Conservation (phyloP, 2,113 vertebrate species). For the Mesembrinibis cayennensis region DNA sequence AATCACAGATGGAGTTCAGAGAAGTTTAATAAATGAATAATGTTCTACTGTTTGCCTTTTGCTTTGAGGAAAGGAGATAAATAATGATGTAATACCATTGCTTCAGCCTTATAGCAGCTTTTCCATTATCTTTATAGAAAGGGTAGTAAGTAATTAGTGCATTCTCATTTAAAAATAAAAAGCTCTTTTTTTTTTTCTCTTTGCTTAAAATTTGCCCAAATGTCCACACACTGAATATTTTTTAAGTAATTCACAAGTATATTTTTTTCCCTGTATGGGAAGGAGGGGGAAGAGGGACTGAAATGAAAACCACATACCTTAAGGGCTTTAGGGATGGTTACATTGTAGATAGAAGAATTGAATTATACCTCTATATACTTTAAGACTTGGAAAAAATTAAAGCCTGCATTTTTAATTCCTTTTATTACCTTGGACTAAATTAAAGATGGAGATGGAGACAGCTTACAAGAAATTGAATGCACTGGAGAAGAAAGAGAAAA, state of each 20-base stretch:
- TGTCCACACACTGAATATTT: background rate
- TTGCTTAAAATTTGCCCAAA: background rate
- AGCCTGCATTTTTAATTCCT: slow-evolving; percentile 1
- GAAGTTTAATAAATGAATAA: background rate
- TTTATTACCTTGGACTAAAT: slow-evolving; percentile 11
- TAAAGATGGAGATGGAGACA: slow-evolving; percentile 7
- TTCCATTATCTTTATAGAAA: background rate
- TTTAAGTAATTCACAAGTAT: background rate
- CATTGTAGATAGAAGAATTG: background rate
- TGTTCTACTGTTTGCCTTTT: background rate
- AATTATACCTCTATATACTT: background rate
- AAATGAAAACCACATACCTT: background rate
- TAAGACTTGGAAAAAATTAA: background rate
- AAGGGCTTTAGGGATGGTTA: background rate
- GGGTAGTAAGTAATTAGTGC: background rate
- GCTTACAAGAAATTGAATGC: slow-evolving; percentile 38
- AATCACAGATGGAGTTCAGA: background rate
- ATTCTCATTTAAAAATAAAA: background rate
- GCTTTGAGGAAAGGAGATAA: background rate
- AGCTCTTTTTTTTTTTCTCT: background rate
- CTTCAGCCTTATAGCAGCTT: background rate
- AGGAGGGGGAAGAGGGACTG: background rate
- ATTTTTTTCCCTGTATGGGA: background rate
- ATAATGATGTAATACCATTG: background rate
- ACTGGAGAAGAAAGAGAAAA: slow-evolving; percentile 20